Evolutionary conservation across 2,888 invertebrate species (phyloP), one percentile per base, ranked within the genome.

Genomic region (Spisula solida): DNA sequence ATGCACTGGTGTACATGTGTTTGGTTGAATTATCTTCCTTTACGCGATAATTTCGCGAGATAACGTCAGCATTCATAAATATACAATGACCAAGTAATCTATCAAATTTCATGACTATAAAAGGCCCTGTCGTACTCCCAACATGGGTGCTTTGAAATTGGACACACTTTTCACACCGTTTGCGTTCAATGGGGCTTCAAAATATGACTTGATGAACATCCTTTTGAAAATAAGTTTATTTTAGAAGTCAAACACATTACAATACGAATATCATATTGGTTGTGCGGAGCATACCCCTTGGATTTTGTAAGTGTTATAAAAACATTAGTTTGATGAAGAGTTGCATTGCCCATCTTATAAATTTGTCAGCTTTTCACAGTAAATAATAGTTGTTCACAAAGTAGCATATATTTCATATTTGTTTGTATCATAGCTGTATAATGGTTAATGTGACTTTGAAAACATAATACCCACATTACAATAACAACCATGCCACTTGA

Each of bases 41-140:
- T 18, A 12, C 29, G 34, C 47, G 66, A 82, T 82, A 25, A 47
- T 18, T 29, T 47, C n/a, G 18, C 47, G 66, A 78, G 84, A 84
- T 78, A 84, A 84, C 25, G 47, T 34, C 51, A 51, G 75, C 41
- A 31, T 78, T 78, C 78, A 31, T n/a, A 31, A 29, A 55, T 34
- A 6, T 18, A 84, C 75, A 84, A 84, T 78, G 48, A n/a, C 31
- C 84, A 75, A 55, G 84, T 84, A 84, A 84, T 84, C 75, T 55
- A 84, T 84, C 84, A 84, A 75, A 51, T 84, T 84, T 84, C 84
- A 84, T 25, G 41, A 78, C 31, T 51, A 47, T 84, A 31, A 75
- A 84, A 31, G 75, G 51, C 29, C 55, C 29, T 84, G 78, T 84
- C 84, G 51, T 51, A 48, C 20, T 18, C 75, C 25, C 84, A 55